Evolutionary conservation across 2,113 vertebrate species (phyloP).

Genomic region (Coracopsis vasa): DNA sequence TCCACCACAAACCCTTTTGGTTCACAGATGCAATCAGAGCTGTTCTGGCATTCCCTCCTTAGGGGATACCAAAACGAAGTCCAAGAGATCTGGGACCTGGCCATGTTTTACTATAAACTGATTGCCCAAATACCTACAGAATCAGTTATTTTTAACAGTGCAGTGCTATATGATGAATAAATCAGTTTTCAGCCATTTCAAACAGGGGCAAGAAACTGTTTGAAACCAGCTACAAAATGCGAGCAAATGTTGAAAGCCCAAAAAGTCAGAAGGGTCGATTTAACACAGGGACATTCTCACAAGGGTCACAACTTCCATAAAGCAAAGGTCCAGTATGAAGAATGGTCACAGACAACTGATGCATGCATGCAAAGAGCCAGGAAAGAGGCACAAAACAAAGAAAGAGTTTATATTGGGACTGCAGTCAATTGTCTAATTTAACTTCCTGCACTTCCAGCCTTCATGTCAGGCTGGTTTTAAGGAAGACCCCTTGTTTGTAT

Average conservation of each 20-base stretch:
- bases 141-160: neutral
- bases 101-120: neutral
- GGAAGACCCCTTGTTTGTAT: neutral
- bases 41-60: neutral
- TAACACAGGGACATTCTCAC: neutral
- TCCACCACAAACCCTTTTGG: neutral
- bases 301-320: neutral
- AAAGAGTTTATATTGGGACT: neutral
- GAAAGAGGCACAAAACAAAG: neutral
- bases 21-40: neutral
- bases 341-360: neutral
- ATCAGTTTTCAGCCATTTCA: neutral
- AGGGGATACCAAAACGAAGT: neutral
- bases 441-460: neutral
- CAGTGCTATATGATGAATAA: neutral
- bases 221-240: neutral
- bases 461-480: neutral
- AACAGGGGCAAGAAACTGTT: neutral
- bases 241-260: neutral
- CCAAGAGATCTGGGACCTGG: neutral
- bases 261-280: neutral
- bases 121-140: neutral
- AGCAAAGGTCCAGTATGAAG: neutral
- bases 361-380: accelerated
- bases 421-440: neutral